Evolutionary conservation across 2,113 vertebrate genomes (phyloP).

Genomic region (Epinephelus moara): DNA sequence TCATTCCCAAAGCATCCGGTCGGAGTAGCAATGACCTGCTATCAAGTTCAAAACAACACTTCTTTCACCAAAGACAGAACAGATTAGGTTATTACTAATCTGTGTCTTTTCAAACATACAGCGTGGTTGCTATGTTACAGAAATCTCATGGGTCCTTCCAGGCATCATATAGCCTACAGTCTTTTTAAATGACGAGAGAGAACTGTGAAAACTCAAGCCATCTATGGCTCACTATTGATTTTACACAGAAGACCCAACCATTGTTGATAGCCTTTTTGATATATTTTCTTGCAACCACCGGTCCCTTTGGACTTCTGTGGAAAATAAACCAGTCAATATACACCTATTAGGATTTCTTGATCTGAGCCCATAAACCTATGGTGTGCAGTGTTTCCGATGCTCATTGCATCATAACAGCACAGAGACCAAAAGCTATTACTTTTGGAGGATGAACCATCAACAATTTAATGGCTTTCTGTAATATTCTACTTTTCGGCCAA

Average conservation of each 20-base stretch:
- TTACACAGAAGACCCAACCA: slow-evolving; percentile 98
- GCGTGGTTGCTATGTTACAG: slow-evolving; percentile 89
- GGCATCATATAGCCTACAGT: slow-evolving; percentile 88
- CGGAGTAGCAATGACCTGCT: slow-evolving; percentile 43
- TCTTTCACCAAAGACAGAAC: slow-evolving; percentile 85
- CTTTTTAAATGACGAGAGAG: slow-evolving; percentile 99
- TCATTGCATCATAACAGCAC: slow-evolving; percentile 96
- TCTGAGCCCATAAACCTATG: slow-evolving; percentile 98
- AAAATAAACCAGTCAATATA: slow-evolving; percentile 96
- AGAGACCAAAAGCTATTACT: slow-evolving; percentile 66
- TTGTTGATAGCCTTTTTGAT: slow-evolving; percentile 99
- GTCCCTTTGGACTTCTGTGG: slow-evolving; percentile 94
- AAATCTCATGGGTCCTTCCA: slow-evolving; percentile 88
- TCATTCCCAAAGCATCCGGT: slow-evolving; percentile 37
- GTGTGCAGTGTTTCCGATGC: slow-evolving; percentile 86
- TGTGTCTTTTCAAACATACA: slow-evolving; percentile 78
- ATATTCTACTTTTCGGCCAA: slow-evolving; percentile 89
- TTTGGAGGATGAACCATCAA: slow-evolving; percentile 80
- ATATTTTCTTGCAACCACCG: slow-evolving; percentile 96
- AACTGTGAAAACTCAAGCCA: slow-evolving; percentile 99
- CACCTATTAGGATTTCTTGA: slow-evolving; percentile 99
- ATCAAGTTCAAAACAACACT: slow-evolving; percentile 37
- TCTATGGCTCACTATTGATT: slow-evolving; percentile 99
- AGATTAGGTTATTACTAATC: slow-evolving; percentile 53
- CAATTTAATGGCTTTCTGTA: slow-evolving; percentile 76